Evolutionary conservation across 1,140 invertebrate species (phyloP), one percentile per base, ranked within the genome.

Genomic region (Pentalonia nigronervosa): DNA sequence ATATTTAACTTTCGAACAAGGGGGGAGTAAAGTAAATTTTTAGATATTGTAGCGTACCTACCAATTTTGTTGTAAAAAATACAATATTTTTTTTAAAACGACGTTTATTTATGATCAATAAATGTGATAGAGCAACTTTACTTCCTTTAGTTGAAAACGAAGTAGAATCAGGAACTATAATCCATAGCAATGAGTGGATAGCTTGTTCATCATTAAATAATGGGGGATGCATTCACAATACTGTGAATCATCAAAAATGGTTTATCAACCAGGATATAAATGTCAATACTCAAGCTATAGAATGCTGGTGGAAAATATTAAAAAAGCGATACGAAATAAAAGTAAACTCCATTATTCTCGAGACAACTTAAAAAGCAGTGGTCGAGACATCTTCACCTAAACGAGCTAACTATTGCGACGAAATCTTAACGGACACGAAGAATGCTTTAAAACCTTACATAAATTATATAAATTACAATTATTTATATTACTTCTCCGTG

Each of bases 231-330:
- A 30, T 67, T 67, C 60, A 94, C 93, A 83, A 94, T 17, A 94
- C 88, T 41, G 94, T 94, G 14, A 94, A 94, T 87, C 94, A 94
- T 93, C 94, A 88, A 23, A 86, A 94, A n/a, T 93, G 88, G 90
- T 94, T 94, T 90, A 93, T 94, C 53, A 93, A 94, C 93, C 93
- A 94, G 25, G 94, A 94, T 30, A 94, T 93, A 3, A 93, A 93
- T n/a, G 94, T 94, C 21, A 83, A 94, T 83, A 94, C 94, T 8
- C 93, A 94, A 93, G 93, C 41, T 45, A 94, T 94, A 36, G 94
- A 94, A 56, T 50, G 21, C n/a, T 41, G 23, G 21, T 47, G 11
- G 41, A 84, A 84, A 23, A 84, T 30, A 84, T 7, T 84, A 3
- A 47, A 84, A 84, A 84, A 84, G 4, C 7, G 83, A 25, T 84